These are phyloP conservation scores for Meleagris gallopavo DNA, from an alignment of 2,113 vertebrate species.

Conservation along the genomic window DNA sequence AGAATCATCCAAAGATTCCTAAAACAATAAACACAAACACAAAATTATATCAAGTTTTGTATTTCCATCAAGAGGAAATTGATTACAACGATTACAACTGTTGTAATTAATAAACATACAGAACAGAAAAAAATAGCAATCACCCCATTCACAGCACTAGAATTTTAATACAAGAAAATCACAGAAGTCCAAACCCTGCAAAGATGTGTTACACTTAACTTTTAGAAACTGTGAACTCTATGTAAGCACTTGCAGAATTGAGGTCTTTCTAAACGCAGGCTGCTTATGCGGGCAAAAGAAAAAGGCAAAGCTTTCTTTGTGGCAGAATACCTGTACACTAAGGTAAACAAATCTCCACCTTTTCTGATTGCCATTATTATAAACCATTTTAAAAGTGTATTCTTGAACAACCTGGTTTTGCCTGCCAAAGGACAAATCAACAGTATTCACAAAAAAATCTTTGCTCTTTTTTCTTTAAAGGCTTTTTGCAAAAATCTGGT, in stretches of 20 bases:
- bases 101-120: not conserved
- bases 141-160: not conserved
- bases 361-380: conserved; percentile 32
- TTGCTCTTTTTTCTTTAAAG: conserved; percentile 56
- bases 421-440: conserved; percentile 69
- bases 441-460: conserved; percentile 45
- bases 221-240: not conserved
- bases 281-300: conserved; percentile 53
- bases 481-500: conserved; percentile 40
- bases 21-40: conserved; percentile 37
- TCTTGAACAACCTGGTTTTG: conserved; percentile 58
- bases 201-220: not conserved
- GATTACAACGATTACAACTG: not conserved
- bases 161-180: conserved; percentile 37
- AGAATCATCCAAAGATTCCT: conserved; percentile 73
- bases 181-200: not conserved
- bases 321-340: conserved; percentile 34
- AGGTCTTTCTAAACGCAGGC: not conserved
- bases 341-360: conserved; percentile 42
- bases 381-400: conserved; percentile 37
- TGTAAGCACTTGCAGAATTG: not conserved
- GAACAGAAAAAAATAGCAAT: conserved; percentile 32
- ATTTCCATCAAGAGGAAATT: not conserved
- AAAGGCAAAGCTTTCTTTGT: conserved; percentile 33
- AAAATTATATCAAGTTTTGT: not conserved